A percentile compares a stretch with the other conserved stretches of the same genome.
Conservation (phyloP, 2,888 invertebrate species). For the Eledona agricola region DNA sequence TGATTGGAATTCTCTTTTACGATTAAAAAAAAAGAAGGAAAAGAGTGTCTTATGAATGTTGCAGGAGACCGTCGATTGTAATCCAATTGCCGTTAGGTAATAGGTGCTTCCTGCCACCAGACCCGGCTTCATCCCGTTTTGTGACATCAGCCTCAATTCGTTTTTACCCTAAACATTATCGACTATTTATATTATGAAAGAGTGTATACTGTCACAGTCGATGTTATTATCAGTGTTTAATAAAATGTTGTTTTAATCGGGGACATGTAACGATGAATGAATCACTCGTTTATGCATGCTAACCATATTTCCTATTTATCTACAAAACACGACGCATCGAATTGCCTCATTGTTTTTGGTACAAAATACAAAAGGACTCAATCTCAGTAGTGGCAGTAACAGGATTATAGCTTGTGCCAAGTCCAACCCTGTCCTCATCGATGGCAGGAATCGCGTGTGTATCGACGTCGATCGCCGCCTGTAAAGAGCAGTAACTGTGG, state of each 20-base stretch:
- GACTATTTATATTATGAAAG: too few species aligned
- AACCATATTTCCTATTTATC: too few species aligned
- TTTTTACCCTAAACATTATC: too few species aligned
- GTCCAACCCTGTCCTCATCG: conserved; percentile 1
- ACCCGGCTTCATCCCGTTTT: background rate
- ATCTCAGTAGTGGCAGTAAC: background rate
- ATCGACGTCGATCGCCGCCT: conserved; percentile 19
- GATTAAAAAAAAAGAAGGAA: conserved; percentile 21
- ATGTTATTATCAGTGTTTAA: too few species aligned
- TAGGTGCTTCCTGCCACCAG: conserved; percentile 4
- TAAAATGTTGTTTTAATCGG: too few species aligned
- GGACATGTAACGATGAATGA: too few species aligned
- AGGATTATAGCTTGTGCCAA: background rate
- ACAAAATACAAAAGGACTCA: conserved; percentile 1
- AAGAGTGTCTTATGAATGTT: conserved; percentile 24
- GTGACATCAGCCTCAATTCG: too few species aligned
- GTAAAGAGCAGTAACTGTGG: conserved; percentile 28
- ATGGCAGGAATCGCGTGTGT: conserved; percentile 17
- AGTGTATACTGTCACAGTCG: too few species aligned
- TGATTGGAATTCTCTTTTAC: conserved; percentile 23
- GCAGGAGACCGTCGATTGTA: conserved; percentile 12
- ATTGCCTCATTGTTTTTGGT: too few species aligned
- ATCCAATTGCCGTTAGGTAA: conserved; percentile 11
- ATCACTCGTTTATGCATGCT: too few species aligned
- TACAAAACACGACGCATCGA: too few species aligned